Evolutionary conservation across 2,113 vertebrate genomes (phyloP).

Genomic region (Pollachius pollachius): DNA sequence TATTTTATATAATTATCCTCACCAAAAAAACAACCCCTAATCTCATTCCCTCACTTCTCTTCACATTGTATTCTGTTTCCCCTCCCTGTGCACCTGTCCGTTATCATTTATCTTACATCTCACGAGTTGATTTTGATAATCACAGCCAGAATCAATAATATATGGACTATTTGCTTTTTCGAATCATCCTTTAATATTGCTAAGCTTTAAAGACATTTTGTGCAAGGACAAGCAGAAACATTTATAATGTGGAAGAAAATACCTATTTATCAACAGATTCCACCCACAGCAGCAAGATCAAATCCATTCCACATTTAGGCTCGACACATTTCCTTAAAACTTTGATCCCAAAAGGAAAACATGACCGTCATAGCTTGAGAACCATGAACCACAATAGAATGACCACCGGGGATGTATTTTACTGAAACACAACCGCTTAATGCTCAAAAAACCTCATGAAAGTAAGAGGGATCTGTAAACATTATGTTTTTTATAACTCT

Average conservation of each 20-base stretch:
- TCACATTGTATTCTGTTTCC: no score
- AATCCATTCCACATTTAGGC: constrained; percentile 11
- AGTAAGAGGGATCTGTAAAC: constrained; percentile 28
- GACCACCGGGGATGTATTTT: constrained; percentile 49
- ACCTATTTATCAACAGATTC: no score
- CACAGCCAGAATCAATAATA: background rate
- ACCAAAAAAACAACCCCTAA: no score
- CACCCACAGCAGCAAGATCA: constrained; percentile 4
- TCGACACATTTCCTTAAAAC: constrained; percentile 40
- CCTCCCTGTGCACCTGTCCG: no score
- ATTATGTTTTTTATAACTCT: background rate
- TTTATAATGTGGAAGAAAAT: no score
- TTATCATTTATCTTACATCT: no score
- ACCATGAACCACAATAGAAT: constrained; percentile 48
- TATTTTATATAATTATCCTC: no score
- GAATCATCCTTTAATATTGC: no score
- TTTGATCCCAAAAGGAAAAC: constrained; percentile 36
- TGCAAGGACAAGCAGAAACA: no score
- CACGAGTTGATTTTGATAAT: background rate
- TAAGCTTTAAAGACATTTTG: no score
- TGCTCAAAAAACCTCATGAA: constrained; percentile 32
- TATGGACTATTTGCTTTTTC: background rate
- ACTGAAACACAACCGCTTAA: constrained; percentile 45
- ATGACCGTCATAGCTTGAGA: constrained; percentile 35
- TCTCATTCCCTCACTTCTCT: no score